phyloP scores from a whole-genome alignment of 2,113 vertebrate genomes.

The Elanus axillaris region DNA sequence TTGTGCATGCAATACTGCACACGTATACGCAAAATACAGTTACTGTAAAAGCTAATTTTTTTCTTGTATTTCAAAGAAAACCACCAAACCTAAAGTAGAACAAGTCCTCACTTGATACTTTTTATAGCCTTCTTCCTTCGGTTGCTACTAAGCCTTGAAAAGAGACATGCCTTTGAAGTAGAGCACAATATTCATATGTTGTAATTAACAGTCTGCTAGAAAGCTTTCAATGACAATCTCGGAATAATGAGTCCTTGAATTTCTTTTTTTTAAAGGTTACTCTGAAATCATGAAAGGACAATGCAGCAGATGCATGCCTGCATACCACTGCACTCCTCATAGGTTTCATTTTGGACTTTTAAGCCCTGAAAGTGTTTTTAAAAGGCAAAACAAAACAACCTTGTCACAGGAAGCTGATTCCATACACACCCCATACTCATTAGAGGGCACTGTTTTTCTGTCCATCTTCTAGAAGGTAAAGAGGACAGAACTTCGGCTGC shows the following conservation, averaged over 20 bases:
- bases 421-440: conserved; percentile 18
- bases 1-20: not conserved
- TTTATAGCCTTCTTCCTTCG: not conserved
- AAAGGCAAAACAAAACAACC: not conserved
- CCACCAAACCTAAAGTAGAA: not conserved
- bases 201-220: not conserved
- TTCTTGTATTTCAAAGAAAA: not conserved
- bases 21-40: not conserved
- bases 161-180: not conserved
- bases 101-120: not conserved
- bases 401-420: not conserved
- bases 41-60: not conserved
- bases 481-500: not conserved
- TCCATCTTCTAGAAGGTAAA: not conserved
- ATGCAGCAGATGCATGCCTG: not conserved
- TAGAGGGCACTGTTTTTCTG: conserved; percentile 66
- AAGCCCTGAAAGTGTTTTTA: conserved; percentile 8
- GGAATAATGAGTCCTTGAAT: not conserved
- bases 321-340: not conserved
- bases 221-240: not conserved
- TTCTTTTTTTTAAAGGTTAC: not conserved
- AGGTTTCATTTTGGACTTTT: not conserved
- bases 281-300: not conserved
- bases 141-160: not conserved
- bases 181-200: not conserved